A percentile compares a stretch with the other conserved stretches of the same genome.
Conservation (phyloP, 2,113 vertebrate genomes). For the Phocoena sinus region DNA sequence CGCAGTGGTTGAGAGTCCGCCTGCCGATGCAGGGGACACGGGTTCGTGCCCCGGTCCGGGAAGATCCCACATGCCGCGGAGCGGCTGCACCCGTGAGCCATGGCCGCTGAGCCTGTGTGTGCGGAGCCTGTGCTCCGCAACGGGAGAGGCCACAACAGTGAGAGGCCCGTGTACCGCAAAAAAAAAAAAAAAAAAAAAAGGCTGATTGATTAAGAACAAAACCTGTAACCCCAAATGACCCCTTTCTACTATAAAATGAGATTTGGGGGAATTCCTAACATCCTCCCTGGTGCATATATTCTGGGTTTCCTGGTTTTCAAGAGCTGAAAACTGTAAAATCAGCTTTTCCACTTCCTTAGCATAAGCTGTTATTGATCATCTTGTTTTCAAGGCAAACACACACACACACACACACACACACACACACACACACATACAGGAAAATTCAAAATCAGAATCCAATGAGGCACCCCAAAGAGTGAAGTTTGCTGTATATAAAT, state of each 20-base stretch:
- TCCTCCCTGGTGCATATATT: neutral
- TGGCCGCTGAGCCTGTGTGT: too few species aligned
- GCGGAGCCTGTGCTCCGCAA: too few species aligned
- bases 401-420: neutral
- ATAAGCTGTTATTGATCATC: neutral
- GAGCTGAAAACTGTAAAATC: neutral
- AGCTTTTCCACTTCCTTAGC: neutral
- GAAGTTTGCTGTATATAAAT: neutral
- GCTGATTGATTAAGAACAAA: neutral
- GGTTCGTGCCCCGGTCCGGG: too few species aligned
- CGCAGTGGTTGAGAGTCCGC: too few species aligned
- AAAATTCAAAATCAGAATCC: neutral
- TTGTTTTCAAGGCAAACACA: neutral
- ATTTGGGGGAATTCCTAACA: neutral
- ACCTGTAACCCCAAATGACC: neutral
- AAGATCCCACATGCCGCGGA: too few species aligned
- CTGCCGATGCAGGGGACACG: too few species aligned
- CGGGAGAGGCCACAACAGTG: too few species aligned
- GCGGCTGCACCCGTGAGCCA: accelerated
- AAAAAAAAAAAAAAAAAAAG: too few species aligned
- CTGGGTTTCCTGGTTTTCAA: neutral
- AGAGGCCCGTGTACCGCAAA: too few species aligned
- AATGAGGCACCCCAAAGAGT: neutral
- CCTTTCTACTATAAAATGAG: neutral
- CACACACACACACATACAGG: neutral